Evolutionary conservation across 2,797 vertebrate genomes (phyloP).

Genomic region (Dicrostonyx torquatus): DNA sequence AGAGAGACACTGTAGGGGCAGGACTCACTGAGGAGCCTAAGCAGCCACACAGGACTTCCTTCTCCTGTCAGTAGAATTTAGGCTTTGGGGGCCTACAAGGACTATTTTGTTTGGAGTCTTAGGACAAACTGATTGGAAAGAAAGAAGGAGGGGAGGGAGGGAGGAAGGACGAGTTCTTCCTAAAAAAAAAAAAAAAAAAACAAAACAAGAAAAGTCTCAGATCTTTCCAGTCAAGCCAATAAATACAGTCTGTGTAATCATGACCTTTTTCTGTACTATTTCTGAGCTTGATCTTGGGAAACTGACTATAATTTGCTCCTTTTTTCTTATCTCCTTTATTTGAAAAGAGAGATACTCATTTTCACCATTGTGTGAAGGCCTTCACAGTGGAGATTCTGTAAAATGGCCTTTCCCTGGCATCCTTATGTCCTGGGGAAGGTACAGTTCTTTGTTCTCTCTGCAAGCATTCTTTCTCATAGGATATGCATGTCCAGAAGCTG

Average conservation of each 20-base stretch:
- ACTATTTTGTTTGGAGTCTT: neutral
- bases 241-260: neutral
- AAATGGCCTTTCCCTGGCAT: neutral
- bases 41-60: neutral
- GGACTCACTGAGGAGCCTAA: too few relatives aligned
- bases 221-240: neutral
- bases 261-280: neutral
- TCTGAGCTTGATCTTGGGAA: neutral
- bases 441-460: neutral
- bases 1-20: too few relatives aligned
- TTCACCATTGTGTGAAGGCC: neutral
- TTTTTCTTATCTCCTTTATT: neutral
- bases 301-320: neutral
- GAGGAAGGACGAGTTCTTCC: too few relatives aligned
- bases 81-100: neutral
- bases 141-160: too few relatives aligned
- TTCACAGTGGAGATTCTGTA: neutral
- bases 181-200: neutral
- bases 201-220: neutral
- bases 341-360: neutral
- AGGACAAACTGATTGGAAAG: neutral
- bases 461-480: neutral
- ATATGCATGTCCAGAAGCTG: neutral
- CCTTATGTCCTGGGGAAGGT: neutral
- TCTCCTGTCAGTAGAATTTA: neutral